Evolutionary conservation across 2,888 invertebrate genomes (phyloP), one percentile per base, ranked within the genome.

Genomic region (Isotomurus palustris): DNA sequence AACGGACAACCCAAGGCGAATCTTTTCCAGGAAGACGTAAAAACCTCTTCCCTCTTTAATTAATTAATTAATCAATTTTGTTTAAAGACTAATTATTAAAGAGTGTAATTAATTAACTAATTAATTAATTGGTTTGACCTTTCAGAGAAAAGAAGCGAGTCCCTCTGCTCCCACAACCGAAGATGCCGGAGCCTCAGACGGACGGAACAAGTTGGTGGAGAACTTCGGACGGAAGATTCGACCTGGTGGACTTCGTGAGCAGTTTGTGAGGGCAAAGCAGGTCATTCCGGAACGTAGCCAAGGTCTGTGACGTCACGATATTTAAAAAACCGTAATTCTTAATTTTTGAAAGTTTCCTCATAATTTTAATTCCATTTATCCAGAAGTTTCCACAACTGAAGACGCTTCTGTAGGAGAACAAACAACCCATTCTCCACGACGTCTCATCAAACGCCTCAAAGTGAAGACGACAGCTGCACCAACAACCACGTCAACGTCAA

Each of bases 11-110:
- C 68, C 1, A 58, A 49, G 40, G 43, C 54, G 14, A 70, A 70
- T 47, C 56, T 58, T 21, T 67, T 64, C 53, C 47, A 64, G 41
- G 64, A 64, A 25, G 57, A 67, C 57, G 67, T 64, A 60, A 32
- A 32, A 32, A 14, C 8, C 8, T 14, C 32, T 32, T 32, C 8
- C 14, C 14, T 32, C 32, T 32, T 32, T 10, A 32, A 32, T 32
- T 10, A 32, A 32, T 10, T 32, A 14, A 10, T 32, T 32, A 32
- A 32, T 32, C 32, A n/a, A n/a, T n/a, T n/a, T n/a, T n/a, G n/a
- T n/a, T n/a, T n/a, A n/a, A 32, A 32, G 8, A 14, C 14, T 32
- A 32, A 10, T 10, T 32, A 32, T 10, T 14, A 8, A 10, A 32
- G 8, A 32, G 14, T 10, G 14, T 14, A 32, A 32, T 8, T 14